Conservation (phyloP, 2,113 vertebrate genomes). For the Myotis lucifugus region DNA sequence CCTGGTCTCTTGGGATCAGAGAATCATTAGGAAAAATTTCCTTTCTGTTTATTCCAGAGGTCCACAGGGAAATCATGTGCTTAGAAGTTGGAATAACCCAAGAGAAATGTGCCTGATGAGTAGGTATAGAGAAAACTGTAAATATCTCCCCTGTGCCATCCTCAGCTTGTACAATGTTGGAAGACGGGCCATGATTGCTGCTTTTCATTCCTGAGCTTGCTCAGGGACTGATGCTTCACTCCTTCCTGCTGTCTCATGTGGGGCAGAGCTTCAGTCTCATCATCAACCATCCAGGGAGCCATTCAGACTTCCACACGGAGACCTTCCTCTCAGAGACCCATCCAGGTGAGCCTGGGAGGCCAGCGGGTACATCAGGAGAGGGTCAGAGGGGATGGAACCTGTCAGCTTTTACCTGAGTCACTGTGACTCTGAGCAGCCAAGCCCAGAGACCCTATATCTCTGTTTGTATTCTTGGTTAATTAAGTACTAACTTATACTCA, state of each 20-base stretch:
- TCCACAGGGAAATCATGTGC: background rate
- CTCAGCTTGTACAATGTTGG: too few species aligned
- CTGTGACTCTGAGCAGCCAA: accelerated
- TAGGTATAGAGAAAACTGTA: background rate
- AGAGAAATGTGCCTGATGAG: background rate
- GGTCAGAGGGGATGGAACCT: background rate
- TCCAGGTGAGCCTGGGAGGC: background rate
- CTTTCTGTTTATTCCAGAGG: background rate
- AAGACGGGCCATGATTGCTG: background rate
- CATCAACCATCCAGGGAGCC: background rate
- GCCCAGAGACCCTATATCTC: background rate
- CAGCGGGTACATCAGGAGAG: background rate
- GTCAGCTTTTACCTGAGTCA: background rate
- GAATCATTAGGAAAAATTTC: background rate
- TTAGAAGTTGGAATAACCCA: background rate
- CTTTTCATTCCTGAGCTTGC: background rate
- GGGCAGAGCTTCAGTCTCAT: background rate
- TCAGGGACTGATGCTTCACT: background rate
- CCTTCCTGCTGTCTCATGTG: background rate
- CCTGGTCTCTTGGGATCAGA: background rate
- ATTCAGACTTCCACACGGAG: background rate
- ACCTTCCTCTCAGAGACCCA: background rate
- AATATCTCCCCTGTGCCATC: background rate
- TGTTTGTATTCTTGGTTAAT: background rate
- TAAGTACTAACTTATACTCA: too few species aligned